These are phyloP conservation scores for Nixonia krombeini DNA, from an alignment of 1,140 invertebrate genomes.

Conservation along the genomic window DNA sequence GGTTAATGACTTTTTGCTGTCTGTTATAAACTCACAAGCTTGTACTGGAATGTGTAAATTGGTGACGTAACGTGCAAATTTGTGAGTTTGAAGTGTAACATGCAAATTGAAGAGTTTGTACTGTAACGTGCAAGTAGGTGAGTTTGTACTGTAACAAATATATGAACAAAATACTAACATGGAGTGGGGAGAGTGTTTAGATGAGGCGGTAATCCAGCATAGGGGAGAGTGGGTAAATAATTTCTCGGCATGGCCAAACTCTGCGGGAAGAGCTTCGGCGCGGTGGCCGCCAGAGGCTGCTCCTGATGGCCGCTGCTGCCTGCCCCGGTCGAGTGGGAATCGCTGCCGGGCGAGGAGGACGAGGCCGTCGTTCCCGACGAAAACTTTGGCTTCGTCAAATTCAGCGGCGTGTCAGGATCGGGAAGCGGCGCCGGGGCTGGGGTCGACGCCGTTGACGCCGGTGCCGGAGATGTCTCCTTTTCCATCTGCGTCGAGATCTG, in stretches of 20 bases:
- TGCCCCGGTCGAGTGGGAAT: constrained; percentile 70
- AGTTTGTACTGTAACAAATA: too few relatives aligned
- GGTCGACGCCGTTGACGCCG: constrained; percentile 65
- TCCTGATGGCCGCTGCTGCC: constrained; percentile 67
- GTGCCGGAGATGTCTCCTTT: constrained; percentile 68
- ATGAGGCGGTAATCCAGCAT: constrained; percentile 75
- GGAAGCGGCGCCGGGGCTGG: constrained; percentile 65
- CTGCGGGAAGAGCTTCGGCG: constrained; percentile 74
- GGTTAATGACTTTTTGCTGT: too few relatives aligned
- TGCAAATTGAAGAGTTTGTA: too few relatives aligned
- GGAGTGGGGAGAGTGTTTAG: constrained; percentile 63
- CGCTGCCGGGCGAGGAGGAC: constrained; percentile 62
- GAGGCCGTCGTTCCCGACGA: constrained; percentile 61
- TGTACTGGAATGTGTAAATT: too few relatives aligned
- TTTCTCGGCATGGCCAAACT: constrained; percentile 73
- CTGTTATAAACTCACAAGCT: too few relatives aligned
- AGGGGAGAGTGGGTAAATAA: constrained; percentile 72
- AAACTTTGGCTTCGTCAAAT: constrained; percentile 89
- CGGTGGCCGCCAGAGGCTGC: constrained; percentile 74
- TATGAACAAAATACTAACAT: constrained; percentile 59
- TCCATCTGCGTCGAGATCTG: constrained; percentile 64
- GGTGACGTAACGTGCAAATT: too few relatives aligned
- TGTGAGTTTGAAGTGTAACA: too few relatives aligned
- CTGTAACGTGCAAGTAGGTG: too few relatives aligned
- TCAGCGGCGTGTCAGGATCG: constrained; percentile 87